phyloP scores from a whole-genome alignment of 2,888 invertebrate genomes.

The Eupithecia exiguata region DNA sequence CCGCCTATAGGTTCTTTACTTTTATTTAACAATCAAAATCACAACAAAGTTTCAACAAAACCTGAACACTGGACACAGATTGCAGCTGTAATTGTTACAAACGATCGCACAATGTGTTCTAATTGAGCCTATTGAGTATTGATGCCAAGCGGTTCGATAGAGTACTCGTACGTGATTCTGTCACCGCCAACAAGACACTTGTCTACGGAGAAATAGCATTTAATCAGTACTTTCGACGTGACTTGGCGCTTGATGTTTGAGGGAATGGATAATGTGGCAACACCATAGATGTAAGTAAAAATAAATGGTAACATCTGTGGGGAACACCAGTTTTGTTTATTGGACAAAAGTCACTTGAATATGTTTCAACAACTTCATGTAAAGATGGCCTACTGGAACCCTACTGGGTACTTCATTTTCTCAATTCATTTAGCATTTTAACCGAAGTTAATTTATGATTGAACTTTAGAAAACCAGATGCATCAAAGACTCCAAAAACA shows the following conservation, averaged over 20 bases:
- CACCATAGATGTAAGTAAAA: no score
- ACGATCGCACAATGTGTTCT: slow-evolving; percentile 20
- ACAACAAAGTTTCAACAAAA: neutral
- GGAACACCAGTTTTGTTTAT: neutral
- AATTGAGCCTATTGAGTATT: slow-evolving; percentile 32
- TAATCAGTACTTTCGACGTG: slow-evolving; percentile 1
- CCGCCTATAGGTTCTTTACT: neutral
- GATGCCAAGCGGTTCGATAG: slow-evolving; percentile 14
- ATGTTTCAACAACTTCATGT: neutral
- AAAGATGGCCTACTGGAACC: neutral
- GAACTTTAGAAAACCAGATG: neutral
- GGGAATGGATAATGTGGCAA: neutral
- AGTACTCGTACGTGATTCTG: slow-evolving; percentile 13
- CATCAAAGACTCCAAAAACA: neutral
- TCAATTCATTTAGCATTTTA: no score
- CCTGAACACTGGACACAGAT: slow-evolving; percentile 33
- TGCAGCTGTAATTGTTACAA: slow-evolving; percentile 39
- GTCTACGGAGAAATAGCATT: neutral
- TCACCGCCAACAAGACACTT: slow-evolving; percentile 4
- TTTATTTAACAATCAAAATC: neutral
- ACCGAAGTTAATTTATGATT: neutral
- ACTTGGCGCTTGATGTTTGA: slow-evolving; percentile 7
- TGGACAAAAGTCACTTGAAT: neutral
- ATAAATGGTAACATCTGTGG: no score
- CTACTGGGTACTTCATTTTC: neutral